Conservation (phyloP, 2,797 vertebrate species). For the Gambelia wislizenii region DNA sequence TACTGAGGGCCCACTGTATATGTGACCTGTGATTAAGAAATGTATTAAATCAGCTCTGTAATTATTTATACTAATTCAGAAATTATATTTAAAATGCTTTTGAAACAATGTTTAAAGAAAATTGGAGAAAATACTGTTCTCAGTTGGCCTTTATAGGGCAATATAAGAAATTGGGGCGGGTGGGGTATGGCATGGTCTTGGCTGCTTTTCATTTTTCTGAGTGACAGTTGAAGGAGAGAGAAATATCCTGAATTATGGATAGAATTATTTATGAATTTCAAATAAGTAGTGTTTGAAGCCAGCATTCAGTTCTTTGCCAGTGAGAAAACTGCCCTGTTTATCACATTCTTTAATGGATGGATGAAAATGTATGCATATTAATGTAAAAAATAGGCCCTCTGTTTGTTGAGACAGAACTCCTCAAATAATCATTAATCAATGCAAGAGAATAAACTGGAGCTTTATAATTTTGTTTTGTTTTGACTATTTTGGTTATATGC, state of each 20-base stretch:
- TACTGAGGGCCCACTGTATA: no score
- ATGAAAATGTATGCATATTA: conserved; percentile 75
- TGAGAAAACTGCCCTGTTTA: conserved; percentile 71
- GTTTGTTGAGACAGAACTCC: conserved; percentile 51
- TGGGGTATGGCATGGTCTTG: conserved; percentile 4
- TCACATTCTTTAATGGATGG: conserved; percentile 72
- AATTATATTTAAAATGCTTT: not conserved
- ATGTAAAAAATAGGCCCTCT: conserved; percentile 63
- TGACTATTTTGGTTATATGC: conserved; percentile 12
- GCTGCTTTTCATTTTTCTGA: conserved; percentile 56
- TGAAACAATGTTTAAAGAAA: not conserved
- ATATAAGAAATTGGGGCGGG: not conserved
- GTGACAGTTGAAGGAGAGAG: conserved; percentile 60
- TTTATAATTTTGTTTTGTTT: conserved; percentile 28
- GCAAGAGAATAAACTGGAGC: conserved; percentile 47
- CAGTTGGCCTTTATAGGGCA: not conserved
- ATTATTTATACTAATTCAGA: not conserved
- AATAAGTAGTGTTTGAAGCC: conserved; percentile 67
- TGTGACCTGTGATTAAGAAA: not conserved
- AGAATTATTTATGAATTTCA: conserved; percentile 74
- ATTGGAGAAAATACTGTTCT: conserved; percentile 13
- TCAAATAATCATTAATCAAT: conserved; percentile 51
- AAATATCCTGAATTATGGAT: conserved; percentile 36
- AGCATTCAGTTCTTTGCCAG: conserved; percentile 70
- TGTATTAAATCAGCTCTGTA: not conserved